These are phyloP conservation scores for Heterotilapia buettikoferi DNA, from an alignment of 2,113 vertebrate species.

Conservation along the genomic window DNA sequence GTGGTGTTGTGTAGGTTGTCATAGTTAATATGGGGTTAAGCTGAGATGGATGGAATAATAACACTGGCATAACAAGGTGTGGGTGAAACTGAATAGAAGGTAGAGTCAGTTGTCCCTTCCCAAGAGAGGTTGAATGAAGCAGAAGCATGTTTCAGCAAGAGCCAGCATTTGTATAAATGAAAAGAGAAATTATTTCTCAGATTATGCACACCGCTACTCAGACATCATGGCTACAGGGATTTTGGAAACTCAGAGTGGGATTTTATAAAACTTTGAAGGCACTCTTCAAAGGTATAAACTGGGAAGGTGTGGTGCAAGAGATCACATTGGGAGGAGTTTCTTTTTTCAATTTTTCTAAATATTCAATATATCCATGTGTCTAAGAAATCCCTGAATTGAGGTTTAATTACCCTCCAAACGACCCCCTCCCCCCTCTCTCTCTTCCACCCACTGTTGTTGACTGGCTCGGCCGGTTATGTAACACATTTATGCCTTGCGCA, in stretches of 20 bases:
- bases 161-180: neutral
- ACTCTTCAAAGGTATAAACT: neutral
- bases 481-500: conserved; percentile 47
- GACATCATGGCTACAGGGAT: neutral
- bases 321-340: neutral
- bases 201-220: neutral
- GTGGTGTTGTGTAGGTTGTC: neutral
- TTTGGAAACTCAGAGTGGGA: neutral
- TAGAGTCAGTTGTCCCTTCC: conserved; percentile 22
- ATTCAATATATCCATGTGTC: neutral
- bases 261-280: neutral
- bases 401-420: neutral
- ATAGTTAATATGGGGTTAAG: neutral
- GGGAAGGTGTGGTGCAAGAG: neutral
- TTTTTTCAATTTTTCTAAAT: neutral
- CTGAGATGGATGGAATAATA: neutral
- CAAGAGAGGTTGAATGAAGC: neutral
- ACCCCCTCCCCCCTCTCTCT: neutral
- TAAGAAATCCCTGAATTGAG: neutral
- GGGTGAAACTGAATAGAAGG: neutral
- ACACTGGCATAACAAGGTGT: neutral
- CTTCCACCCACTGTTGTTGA: conserved; percentile 37
- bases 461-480: conserved; percentile 43
- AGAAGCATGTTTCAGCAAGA: conserved; percentile 35
- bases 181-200: neutral